Base-by-base conservation (phyloP, 2,113 vertebrate species). In the Paramormyrops kingsleyae region DNA sequence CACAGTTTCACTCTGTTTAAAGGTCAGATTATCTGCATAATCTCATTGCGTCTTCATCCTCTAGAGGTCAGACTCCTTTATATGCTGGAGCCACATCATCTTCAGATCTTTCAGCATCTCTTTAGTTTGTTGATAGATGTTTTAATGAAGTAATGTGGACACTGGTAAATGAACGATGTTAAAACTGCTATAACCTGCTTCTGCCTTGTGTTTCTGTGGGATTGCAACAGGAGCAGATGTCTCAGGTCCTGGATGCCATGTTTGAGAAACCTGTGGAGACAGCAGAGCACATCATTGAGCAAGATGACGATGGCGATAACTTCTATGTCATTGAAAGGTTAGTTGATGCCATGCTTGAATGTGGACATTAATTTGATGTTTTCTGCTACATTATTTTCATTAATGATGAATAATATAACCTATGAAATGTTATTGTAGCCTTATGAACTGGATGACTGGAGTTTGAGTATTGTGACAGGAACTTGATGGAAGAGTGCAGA, bases 261-360 rank as follows among this genome's bases (percentile, higher is more conserved):
- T 99, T 99, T 96, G 99, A 99, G 95, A 99, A 98, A 94, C 93
- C 96, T 90, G 96, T 97, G 93, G 96, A 95, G 91, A 95, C 96
- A 91, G 97, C 96, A 5, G 98, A 99, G 89, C 98, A 98, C 89
- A 97, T 99, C 90, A 99, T 99, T 88, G 98, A 99, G 93, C 98
- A 99, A 96, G 97, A 98, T 39, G 99, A 98, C 90, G 99, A 99
- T 62, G 98, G 99, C 10, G 98, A 99, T 95, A 99, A 99, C 96
- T 99, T 99, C 92, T 99, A 99, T 24, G 99, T 99, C 84, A 98
- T 99, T 90, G 97, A 99, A 90, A 97, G 97, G 99, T 99, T 94
- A 94, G 91, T 21, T 66, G 46, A 9, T 50, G 50, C 24, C n/a
- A 24, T 47, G 39, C 44, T 84, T 24, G 17, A 84, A n/a, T 84